These are phyloP conservation scores for Cottus gobio DNA, from an alignment of 2,113 vertebrate species.

Conservation along the genomic window DNA sequence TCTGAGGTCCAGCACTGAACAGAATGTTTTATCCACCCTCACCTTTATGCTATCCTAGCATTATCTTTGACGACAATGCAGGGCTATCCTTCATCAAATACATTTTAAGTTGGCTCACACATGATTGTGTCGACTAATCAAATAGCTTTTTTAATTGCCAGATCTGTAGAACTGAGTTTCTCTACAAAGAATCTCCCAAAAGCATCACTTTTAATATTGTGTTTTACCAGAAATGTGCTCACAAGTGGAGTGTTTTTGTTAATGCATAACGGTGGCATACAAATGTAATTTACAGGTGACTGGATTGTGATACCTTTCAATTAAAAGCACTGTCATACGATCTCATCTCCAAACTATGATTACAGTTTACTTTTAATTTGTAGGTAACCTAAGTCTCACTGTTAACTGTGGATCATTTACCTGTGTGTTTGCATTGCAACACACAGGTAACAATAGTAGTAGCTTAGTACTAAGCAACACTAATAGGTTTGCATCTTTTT, in stretches of 20 bases:
- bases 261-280: neutral
- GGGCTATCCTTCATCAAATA: neutral
- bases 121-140: neutral
- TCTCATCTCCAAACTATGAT: neutral
- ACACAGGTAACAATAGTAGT: too few species aligned
- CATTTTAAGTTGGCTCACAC: neutral
- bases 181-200: too few species aligned
- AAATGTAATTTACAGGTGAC: neutral
- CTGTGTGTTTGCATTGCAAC: neutral
- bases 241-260: neutral
- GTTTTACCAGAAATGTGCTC: too few species aligned
- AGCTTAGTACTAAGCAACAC: too few species aligned
- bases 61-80: neutral
- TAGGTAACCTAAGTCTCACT: neutral
- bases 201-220: too few species aligned
- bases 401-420: neutral
- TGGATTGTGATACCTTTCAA: neutral
- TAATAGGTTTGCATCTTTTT: neutral
- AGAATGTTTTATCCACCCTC: neutral
- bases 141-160: neutral
- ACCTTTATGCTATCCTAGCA: neutral
- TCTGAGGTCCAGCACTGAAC: neutral
- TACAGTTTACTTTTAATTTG: neutral
- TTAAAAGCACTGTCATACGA: neutral
- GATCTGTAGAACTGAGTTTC: neutral